phyloP scores from a whole-genome alignment of 2,113 vertebrate genomes.

The Rhadina sibilatrix region DNA sequence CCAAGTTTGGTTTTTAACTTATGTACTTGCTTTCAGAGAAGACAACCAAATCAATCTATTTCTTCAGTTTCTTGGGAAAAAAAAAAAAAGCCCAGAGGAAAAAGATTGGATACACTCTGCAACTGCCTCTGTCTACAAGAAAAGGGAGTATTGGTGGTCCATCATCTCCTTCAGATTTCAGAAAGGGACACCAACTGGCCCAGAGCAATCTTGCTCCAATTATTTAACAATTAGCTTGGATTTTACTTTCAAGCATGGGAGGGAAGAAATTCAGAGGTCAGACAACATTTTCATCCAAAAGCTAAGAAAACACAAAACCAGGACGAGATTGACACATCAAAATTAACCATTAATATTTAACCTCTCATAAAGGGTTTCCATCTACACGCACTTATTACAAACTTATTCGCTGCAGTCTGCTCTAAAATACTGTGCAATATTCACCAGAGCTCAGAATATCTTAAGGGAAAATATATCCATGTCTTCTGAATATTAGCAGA shows the following conservation, averaged over 20 bases:
- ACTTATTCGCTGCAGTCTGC: background rate
- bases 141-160: background rate
- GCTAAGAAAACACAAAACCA: background rate
- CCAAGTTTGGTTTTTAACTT: background rate
- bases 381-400: background rate
- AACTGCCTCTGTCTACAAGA: background rate
- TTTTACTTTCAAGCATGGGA: background rate
- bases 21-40: background rate
- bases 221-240: background rate
- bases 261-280: background rate
- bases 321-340: background rate
- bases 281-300: background rate
- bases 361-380: background rate
- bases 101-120: background rate
- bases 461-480: background rate
- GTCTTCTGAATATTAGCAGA: background rate
- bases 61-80: background rate
- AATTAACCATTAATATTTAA: background rate
- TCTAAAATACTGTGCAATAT: background rate
- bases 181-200: background rate
- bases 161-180: background rate
- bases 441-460: background rate
- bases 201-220: background rate
- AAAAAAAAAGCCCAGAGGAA: rapidly evolving
- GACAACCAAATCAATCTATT: rapidly evolving